phyloP scores from a whole-genome alignment of 2,888 invertebrate genomes.

The Thysanoteuthis rhombus region DNA sequence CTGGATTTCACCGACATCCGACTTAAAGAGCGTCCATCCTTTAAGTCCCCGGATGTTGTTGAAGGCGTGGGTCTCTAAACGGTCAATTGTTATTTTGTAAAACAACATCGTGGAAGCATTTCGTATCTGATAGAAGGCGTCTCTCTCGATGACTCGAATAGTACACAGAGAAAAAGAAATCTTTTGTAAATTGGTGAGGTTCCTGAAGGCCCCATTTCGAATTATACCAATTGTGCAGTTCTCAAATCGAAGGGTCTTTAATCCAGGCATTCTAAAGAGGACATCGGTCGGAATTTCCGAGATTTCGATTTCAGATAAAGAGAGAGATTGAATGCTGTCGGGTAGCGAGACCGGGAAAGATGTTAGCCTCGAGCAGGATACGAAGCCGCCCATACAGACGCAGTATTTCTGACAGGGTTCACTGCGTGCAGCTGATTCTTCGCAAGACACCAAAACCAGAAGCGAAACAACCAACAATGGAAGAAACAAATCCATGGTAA shows the following conservation, averaged over 20 bases:
- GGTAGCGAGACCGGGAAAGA: background rate
- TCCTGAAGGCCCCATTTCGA: background rate
- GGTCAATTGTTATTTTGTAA: background rate
- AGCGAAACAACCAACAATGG: too few relatives aligned
- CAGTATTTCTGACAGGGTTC: background rate
- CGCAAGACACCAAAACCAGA: background rate
- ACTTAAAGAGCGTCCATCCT: constrained; percentile 13
- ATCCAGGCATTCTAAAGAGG: background rate
- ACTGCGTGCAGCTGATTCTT: background rate
- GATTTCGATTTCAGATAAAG: background rate
- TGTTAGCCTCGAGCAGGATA: background rate
- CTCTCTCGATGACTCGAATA: background rate
- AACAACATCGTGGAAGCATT: background rate
- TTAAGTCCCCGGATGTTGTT: constrained; percentile 14
- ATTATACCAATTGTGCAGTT: background rate
- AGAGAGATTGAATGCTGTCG: background rate
- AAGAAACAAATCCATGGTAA: background rate
- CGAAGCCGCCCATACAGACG: background rate
- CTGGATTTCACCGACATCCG: background rate
- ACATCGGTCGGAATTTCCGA: background rate
- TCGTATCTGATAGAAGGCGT: background rate
- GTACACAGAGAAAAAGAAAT: background rate
- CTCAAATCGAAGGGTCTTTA: background rate
- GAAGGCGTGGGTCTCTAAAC: background rate
- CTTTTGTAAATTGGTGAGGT: background rate